Conservation (phyloP, 2,113 vertebrate species). For the Crypturellus undulatus region DNA sequence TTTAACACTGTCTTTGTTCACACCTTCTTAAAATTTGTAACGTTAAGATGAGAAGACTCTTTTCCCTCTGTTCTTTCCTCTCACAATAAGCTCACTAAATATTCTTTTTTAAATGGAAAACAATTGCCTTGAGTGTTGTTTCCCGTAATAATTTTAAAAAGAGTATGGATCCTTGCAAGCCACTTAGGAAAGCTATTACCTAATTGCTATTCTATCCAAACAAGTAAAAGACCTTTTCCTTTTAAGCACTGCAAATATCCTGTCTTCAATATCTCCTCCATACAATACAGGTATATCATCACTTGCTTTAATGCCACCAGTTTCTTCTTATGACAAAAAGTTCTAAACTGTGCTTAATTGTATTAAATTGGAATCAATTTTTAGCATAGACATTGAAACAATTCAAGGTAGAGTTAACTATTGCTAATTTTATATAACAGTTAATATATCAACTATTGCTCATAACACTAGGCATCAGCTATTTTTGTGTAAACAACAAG, state of each 20-base stretch:
- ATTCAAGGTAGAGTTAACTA: neutral
- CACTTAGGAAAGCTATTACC: neutral
- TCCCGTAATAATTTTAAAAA: neutral
- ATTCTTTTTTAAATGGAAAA: neutral
- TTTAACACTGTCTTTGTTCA: neutral
- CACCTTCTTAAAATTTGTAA: neutral
- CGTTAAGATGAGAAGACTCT: neutral
- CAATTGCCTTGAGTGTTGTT: neutral
- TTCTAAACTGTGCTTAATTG: neutral
- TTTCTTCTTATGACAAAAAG: neutral
- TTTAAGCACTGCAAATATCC: neutral
- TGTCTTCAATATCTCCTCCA: neutral
- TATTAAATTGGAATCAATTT: neutral
- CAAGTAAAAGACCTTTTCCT: neutral
- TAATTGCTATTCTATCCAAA: neutral
- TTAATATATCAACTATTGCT: neutral
- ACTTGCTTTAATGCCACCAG: neutral
- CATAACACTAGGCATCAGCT: neutral
- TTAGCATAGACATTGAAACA: neutral
- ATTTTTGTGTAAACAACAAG: neutral
- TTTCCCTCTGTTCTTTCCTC: neutral
- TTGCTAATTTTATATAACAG: neutral
- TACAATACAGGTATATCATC: neutral
- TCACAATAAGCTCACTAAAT: neutral
- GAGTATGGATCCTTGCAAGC: fast-evolving